phyloP scores from a whole-genome alignment of 2,113 vertebrate species.

The Neotragus pygmaeus region DNA sequence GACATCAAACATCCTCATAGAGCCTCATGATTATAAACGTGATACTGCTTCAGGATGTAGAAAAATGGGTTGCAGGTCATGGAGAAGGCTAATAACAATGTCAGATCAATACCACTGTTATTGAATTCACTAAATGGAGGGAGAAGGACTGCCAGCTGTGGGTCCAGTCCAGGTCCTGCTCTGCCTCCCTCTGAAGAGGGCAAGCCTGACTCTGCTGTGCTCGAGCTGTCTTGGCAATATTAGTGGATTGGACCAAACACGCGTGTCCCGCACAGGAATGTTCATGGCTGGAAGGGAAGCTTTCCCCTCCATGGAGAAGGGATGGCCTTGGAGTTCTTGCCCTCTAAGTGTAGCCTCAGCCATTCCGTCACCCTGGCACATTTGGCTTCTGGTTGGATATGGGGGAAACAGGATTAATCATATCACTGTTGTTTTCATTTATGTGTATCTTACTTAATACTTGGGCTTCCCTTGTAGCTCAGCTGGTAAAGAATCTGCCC shows the following conservation, averaged over 20 bases:
- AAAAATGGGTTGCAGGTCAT: fast-evolving
- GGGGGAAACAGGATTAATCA: neutral
- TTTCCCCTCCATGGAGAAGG: neutral
- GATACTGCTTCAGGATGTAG: fast-evolving
- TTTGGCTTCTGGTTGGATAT: neutral
- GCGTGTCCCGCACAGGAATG: fast-evolving
- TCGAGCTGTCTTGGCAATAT: neutral
- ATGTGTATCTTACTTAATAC: neutral
- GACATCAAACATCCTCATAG: neutral
- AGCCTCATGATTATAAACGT: fast-evolving
- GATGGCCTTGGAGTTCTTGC: neutral
- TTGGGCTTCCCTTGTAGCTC: neutral
- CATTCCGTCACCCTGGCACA: no score
- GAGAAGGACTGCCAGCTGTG: fast-evolving
- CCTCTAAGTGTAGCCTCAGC: neutral
- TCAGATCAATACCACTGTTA: neutral
- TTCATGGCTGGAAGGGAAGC: neutral
- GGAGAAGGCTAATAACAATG: neutral
- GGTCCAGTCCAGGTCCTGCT: fast-evolving
- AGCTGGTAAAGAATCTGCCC: no score
- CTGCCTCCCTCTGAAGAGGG: neutral
- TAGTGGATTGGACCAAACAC: neutral
- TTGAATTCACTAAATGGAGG: neutral
- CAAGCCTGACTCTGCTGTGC: neutral
- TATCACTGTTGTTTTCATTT: neutral